Conservation (phyloP, 2,888 invertebrate genomes). For the Portevinia maculata region DNA sequence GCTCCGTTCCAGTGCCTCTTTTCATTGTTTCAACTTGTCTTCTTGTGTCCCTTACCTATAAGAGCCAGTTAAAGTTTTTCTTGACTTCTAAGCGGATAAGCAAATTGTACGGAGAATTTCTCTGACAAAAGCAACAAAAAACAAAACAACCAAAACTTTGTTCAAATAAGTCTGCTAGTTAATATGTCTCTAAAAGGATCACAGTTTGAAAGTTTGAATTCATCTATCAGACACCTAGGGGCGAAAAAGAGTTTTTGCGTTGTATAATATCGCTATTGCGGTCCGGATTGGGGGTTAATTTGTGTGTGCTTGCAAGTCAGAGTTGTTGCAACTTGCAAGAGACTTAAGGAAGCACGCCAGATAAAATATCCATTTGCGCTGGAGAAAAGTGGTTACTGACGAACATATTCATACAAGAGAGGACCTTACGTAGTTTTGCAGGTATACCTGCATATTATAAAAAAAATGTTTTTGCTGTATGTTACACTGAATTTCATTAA, state of each 20-base stretch:
- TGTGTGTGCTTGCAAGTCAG: too few species aligned
- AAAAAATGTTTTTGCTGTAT: too few species aligned
- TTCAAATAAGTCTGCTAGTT: constrained; percentile 60
- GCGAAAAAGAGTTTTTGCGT: constrained; percentile 7
- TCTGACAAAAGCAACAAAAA: background rate
- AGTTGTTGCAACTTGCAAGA: too few species aligned
- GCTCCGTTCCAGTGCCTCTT: background rate
- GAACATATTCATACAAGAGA: too few species aligned
- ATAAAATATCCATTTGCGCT: too few species aligned
- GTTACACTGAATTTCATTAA: too few species aligned
- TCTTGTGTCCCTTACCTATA: constrained; percentile 15
- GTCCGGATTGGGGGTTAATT: background rate
- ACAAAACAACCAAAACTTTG: constrained; percentile 15
- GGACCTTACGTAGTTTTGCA: too few species aligned
- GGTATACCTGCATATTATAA: too few species aligned
- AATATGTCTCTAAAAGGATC: constrained; percentile 44
- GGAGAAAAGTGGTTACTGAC: too few species aligned
- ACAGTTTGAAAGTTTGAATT: constrained; percentile 53
- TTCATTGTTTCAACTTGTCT: background rate
- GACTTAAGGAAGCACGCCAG: too few species aligned
- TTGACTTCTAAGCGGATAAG: constrained; percentile 12
- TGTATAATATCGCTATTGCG: constrained; percentile 9
- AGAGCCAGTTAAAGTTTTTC: constrained; percentile 30
- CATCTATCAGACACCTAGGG: constrained; percentile 13
- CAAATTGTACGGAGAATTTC: constrained; percentile 12